These are phyloP conservation scores for Gymnocheta viridis DNA, from an alignment of 2,888 invertebrate genomes.

Conservation along the genomic window DNA sequence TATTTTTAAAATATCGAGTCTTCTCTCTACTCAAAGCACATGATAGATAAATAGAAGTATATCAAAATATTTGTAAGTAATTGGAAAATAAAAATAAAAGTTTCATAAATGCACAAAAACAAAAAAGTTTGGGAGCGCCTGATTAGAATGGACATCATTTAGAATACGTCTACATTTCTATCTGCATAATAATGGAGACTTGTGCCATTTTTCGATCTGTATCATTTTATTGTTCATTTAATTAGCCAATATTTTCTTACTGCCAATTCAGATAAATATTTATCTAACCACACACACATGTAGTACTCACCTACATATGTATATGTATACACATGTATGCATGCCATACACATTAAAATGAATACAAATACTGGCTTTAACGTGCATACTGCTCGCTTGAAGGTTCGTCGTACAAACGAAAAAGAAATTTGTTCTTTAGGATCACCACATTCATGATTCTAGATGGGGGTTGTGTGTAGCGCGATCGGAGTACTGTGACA, in stretches of 20 bases:
- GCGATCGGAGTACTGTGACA: constrained; percentile 26
- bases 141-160: neutral
- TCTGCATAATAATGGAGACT: neutral
- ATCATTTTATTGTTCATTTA: constrained; percentile 39
- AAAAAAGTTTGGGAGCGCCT: neutral
- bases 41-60: too few species aligned
- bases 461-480: constrained; percentile 16
- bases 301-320: neutral
- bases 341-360: neutral
- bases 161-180: neutral
- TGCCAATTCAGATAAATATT: constrained; percentile 40
- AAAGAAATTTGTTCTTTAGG: constrained; percentile 14
- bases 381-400: constrained; percentile 1
- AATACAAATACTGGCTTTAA: constrained; percentile 1
- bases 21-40: too few species aligned
- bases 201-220: constrained; percentile 12
- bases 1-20: too few species aligned
- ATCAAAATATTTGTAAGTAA: too few species aligned
- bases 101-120: neutral
- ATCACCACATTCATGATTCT: constrained; percentile 15
- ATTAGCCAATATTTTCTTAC: constrained; percentile 47
- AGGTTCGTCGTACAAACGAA: constrained; percentile 7
- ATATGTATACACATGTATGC: neutral
- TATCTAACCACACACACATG: neutral
- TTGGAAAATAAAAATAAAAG: too few species aligned